Percentiles rank a stretch among this genome's conserved stretches.
Evolutionary conservation across 2,888 invertebrate species (phyloP).

Genomic region (Cryptophagus acutangulus): DNA sequence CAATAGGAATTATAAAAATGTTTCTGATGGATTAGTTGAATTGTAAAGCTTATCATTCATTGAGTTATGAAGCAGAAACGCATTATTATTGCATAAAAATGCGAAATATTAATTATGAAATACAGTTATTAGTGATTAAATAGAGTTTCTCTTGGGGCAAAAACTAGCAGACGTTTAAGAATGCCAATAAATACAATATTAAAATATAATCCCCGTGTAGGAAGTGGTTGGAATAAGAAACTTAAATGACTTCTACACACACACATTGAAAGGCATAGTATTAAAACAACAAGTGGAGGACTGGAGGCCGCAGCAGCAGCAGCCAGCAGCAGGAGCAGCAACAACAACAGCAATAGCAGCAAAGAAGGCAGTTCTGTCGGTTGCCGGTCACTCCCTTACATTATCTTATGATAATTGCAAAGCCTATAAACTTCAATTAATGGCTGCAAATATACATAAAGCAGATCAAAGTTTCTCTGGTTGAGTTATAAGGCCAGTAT

Average conservation of each 20-base stretch:
- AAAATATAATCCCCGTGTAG: constrained; percentile 34
- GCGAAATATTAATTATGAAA: no score
- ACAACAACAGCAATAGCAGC: constrained; percentile 21
- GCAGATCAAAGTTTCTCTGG: constrained; percentile 47
- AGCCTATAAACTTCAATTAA: constrained; percentile 50
- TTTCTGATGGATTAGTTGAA: no score
- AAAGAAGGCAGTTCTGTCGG: constrained; percentile 26
- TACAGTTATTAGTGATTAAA: no score
- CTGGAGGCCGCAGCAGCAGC: constrained; percentile 14
- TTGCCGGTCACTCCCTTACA: constrained; percentile 45
- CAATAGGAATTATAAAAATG: no score
- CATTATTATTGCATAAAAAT: no score
- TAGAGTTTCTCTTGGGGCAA: no score
- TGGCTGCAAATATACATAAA: constrained; percentile 48
- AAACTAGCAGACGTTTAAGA: no score
- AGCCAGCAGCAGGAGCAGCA: constrained; percentile 17
- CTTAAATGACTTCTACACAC: constrained; percentile 35
- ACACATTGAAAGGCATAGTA: constrained; percentile 25
- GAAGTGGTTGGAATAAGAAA: constrained; percentile 38
- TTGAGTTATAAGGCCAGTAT: constrained; percentile 45
- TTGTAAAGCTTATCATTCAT: no score
- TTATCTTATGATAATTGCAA: constrained; percentile 49
- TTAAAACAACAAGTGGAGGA: no score
- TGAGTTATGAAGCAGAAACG: no score
- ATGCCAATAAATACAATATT: constrained; percentile 25